These are phyloP conservation scores for Mycteria americana DNA, from an alignment of 2,797 vertebrate species.

Conservation along the genomic window DNA sequence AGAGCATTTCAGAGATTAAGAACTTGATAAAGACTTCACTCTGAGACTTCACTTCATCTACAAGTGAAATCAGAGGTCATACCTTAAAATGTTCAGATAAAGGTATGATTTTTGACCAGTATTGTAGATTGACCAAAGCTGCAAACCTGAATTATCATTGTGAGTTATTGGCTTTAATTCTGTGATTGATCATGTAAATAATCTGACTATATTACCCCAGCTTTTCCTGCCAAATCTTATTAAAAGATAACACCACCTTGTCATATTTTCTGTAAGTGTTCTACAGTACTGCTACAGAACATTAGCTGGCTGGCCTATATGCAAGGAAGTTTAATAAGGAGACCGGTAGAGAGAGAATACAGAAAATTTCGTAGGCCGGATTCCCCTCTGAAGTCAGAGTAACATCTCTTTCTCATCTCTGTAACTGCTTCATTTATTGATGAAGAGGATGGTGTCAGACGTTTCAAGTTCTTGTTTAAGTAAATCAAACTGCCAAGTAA, in stretches of 20 bases:
- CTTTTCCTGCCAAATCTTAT: background rate
- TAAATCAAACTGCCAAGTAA: slow-evolving; percentile 22
- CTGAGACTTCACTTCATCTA: background rate
- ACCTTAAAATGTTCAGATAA: background rate
- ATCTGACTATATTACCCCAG: background rate
- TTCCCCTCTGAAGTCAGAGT: background rate
- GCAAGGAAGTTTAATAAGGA: background rate
- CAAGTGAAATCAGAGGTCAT: background rate
- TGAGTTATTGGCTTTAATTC: background rate
- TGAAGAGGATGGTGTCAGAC: background rate
- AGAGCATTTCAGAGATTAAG: background rate
- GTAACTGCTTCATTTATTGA: slow-evolving; percentile 32
- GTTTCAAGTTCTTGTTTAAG: slow-evolving; percentile 39
- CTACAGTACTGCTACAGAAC: background rate
- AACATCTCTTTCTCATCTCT: background rate
- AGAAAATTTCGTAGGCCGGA: background rate
- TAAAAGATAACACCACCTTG: background rate
- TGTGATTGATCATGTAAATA: background rate
- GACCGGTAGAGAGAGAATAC: background rate
- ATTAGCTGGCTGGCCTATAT: background rate
- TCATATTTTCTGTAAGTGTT: background rate
- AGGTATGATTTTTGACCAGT: background rate
- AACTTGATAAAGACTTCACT: background rate
- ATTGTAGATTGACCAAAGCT: background rate
- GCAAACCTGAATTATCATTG: background rate